A percentile compares a stretch with the other conserved stretches of the same genome.
Conservation (phyloP, 1,140 invertebrate species). For the Coelopa frigida region DNA sequence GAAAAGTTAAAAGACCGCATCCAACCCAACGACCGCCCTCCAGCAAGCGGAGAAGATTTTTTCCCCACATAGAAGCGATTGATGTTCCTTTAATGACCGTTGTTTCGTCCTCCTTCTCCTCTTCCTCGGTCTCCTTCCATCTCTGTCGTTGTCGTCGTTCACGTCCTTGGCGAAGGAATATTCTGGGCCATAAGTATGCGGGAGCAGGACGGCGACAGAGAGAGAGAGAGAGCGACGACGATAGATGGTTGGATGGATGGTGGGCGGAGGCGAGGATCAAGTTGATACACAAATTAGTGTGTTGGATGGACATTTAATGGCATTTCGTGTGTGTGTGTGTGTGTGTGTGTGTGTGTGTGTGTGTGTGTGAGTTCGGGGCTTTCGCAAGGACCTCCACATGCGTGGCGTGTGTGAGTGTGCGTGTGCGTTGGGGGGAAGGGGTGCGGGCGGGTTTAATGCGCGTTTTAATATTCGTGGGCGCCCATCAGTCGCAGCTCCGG, state of each 20-base stretch:
- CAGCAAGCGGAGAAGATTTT: too few species aligned
- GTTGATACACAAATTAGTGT: slow-evolving; percentile 44
- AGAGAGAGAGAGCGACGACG: too few species aligned
- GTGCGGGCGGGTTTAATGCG: background rate
- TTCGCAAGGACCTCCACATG: background rate
- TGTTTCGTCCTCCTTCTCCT: slow-evolving; percentile 1
- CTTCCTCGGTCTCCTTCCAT: background rate
- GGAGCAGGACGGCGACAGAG: too few species aligned
- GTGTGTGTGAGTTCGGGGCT: background rate
- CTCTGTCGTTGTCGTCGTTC: background rate
- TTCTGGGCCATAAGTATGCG: too few species aligned
- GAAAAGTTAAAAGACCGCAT: slow-evolving; percentile 46
- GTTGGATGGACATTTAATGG: slow-evolving; percentile 43
- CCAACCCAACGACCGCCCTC: too few species aligned
- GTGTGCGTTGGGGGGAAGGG: background rate
- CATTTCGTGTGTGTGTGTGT: slow-evolving; percentile 15
- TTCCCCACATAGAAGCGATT: slow-evolving; percentile 20
- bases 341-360: slow-evolving; percentile 14
- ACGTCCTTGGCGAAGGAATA: too few species aligned
- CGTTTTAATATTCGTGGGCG: too few species aligned
- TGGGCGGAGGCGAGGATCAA: slow-evolving; percentile 40
- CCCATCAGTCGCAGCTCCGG: too few species aligned
- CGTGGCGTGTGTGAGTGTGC: background rate
- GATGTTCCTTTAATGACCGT: slow-evolving; percentile 1
- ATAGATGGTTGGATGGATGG: slow-evolving; percentile 4